Base-by-base conservation (phyloP, 35 echinoderm and acorn worm species). In the Heliocidaris tuberculata region DNA sequence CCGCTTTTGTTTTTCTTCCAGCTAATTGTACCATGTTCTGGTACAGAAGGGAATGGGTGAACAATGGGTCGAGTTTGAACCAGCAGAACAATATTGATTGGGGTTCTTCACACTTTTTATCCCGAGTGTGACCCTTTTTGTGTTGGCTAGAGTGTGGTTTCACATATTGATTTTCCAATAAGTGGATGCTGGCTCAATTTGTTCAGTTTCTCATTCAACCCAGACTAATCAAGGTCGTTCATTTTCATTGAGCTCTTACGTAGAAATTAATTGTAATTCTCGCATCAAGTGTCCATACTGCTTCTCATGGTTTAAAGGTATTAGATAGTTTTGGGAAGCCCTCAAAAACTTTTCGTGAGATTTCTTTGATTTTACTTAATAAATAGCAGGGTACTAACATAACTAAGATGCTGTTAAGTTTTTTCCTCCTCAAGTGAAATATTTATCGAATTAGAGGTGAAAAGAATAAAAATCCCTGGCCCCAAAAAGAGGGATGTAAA, bases 151-250 rank as follows among this genome's bases (percentile, higher is more conserved):
- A 89, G 87, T 89, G 87, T 89, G 87, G 87, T 89, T 89, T 15
- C 87, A 31, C 0, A n/a, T 89, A 89, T 89, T 89, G 87, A 89
- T 89, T 89, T 48, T 32, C 87, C 47, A 32, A 89, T 89, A 89
- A 89, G 87, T 89, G 87, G 87, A 89, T 89, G 87, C 87, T 48
- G 47, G 29, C 47, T 32, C 87, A 89, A 89, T 89, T 89, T 89
- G 87, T 89, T 89, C 87, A 48, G 87, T 48, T 89, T 11, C 87
- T 48, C 87, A 89, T 89, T 89, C 87, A 89, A 47, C 5, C 87
- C 24, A 48, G 87, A 48, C 87, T 89, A 47, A 89, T 89, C 87
- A 89, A 89, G 87, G 87, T 48, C 87, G 31, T 47, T 32, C 87
- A 42, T 17, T 47, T 89, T 24, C 17, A 89, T 24, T 2, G 29